phyloP scores from a whole-genome alignment of 1,140 invertebrate genomes.

The Heliconius eleuchia region DNA sequence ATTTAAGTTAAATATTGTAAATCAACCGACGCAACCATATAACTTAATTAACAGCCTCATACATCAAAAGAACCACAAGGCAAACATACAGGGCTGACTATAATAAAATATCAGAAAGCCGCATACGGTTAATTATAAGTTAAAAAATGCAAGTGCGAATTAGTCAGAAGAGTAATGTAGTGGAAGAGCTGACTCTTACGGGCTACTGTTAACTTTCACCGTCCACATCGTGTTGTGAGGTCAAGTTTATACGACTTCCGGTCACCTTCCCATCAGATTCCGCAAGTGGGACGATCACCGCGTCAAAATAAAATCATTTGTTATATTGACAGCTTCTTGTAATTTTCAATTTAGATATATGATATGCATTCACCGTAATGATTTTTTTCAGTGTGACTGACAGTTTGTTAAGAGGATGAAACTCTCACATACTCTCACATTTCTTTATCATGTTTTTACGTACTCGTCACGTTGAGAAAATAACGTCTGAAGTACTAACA shows the following conservation, averaged over 20 bases:
- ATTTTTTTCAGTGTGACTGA: constrained; percentile 32
- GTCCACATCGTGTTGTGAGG: constrained; percentile 46
- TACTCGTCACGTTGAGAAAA: not conserved
- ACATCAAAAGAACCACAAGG: constrained; percentile 29
- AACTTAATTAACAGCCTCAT: constrained; percentile 18
- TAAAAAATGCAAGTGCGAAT: constrained; percentile 39
- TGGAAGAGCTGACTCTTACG: constrained; percentile 46
- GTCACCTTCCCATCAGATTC: constrained; percentile 48
- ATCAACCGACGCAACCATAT: constrained; percentile 5
- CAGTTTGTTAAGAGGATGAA: constrained; percentile 7
- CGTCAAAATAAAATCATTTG: constrained; percentile 56
- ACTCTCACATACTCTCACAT: constrained; percentile 18
- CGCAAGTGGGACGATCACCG: constrained; percentile 59
- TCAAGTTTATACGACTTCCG: constrained; percentile 72
- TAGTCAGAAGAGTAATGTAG: constrained; percentile 44
- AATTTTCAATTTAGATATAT: constrained; percentile 57
- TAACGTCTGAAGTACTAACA: not conserved
- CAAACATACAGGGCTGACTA: constrained; percentile 36
- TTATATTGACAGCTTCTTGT: constrained; percentile 61
- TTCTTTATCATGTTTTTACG: not conserved
- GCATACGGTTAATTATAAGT: constrained; percentile 27
- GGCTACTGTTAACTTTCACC: constrained; percentile 74
- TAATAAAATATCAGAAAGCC: not conserved
- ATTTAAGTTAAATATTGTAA: not conserved
- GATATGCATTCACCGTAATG: constrained; percentile 35